Conservation (phyloP, 2,888 invertebrate genomes). For the Nudaria mundana region DNA sequence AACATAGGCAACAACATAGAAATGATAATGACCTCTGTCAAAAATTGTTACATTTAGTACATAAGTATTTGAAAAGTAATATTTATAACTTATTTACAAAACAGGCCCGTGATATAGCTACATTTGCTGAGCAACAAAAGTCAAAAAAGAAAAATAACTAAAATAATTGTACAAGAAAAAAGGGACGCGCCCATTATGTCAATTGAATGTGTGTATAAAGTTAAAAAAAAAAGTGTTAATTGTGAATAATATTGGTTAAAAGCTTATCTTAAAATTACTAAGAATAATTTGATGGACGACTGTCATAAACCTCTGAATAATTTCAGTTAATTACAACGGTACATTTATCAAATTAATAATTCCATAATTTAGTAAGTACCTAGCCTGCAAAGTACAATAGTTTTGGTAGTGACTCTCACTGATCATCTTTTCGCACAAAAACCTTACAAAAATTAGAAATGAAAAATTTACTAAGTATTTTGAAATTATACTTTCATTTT, state of each 20-base stretch:
- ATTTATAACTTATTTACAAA: no score
- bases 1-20: no score
- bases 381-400: slow-evolving; percentile 75
- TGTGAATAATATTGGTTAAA: slow-evolving; percentile 51
- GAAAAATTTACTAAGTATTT: slow-evolving; percentile 25
- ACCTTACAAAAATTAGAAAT: slow-evolving; percentile 13
- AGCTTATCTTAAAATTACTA: slow-evolving; percentile 40
- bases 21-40: no score
- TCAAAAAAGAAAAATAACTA: slow-evolving; percentile 49
- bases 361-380: slow-evolving; percentile 37
- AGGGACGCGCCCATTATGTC: slow-evolving; percentile 75
- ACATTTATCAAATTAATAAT: slow-evolving; percentile 20
- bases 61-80: no score
- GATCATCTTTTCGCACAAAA: slow-evolving; percentile 43
- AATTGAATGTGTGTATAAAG: slow-evolving; percentile 76
- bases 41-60: no score
- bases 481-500: slow-evolving; percentile 9
- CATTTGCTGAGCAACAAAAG: slow-evolving; percentile 40
- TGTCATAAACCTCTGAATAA: slow-evolving; percentile 14
- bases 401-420: slow-evolving; percentile 43
- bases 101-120: slow-evolving; percentile 34
- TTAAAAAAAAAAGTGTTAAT: slow-evolving; percentile 60
- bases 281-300: slow-evolving; percentile 24
- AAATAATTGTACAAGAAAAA: slow-evolving; percentile 71
- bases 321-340: slow-evolving; percentile 10